These are phyloP conservation scores for Carollia perspicillata DNA, from an alignment of 2,113 vertebrate species.

Conservation along the genomic window DNA sequence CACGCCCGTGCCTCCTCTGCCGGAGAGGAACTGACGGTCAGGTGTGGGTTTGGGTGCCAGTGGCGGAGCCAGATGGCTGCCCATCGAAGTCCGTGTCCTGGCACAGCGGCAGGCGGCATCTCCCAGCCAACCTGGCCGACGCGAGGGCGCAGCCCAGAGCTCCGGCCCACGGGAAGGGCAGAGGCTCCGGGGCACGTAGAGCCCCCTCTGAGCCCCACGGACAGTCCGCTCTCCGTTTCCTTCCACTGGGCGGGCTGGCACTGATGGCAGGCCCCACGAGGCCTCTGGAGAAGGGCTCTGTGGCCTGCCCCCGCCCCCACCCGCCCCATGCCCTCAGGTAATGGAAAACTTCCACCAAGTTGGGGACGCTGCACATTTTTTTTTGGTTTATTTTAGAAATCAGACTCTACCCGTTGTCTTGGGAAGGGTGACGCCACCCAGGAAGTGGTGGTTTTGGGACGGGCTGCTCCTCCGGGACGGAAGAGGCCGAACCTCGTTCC, in stretches of 20 bases:
- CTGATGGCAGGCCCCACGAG: not conserved
- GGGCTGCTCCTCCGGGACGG: not conserved
- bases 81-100: not conserved
- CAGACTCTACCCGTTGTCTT: not conserved
- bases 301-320: accelerated
- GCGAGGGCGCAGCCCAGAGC: not conserved
- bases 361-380: not conserved
- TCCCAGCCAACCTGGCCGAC: not conserved
- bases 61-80: not conserved
- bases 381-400: not conserved
- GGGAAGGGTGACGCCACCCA: not conserved
- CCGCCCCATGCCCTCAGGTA: accelerated
- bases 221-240: not conserved
- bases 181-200: not conserved
- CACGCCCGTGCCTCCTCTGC: not conserved
- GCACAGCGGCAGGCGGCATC: not conserved
- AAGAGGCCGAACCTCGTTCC: not conserved
- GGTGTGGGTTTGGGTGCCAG: not conserved
- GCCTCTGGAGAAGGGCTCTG: not conserved
- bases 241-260: not conserved
- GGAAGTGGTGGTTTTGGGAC: not conserved
- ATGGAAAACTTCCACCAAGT: not conserved
- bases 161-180: not conserved
- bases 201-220: not conserved
- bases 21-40: accelerated